Evolutionary conservation across 2,113 vertebrate species (phyloP), one percentile per base, ranked within the genome.

Genomic region (Ammodytes dubius): DNA sequence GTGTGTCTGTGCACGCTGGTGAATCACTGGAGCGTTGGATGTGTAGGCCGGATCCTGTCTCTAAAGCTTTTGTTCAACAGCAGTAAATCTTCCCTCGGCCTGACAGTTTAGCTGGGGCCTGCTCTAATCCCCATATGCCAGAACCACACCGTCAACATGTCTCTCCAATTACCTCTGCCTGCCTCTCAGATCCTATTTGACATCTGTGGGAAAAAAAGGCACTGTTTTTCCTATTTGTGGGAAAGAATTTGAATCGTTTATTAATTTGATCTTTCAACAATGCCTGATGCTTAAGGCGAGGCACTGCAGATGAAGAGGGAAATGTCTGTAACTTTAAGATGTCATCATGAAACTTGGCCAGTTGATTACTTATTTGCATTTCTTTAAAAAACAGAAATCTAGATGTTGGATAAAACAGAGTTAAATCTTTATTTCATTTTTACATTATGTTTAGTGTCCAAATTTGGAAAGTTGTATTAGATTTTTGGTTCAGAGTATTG

Each of bases 1-100:
- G 84, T n/a, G n/a, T 83, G 70, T 90, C 85, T 72, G 65, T 46
- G 60, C 53, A 52, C 5, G 46, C 77, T 72, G 87, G 91, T 91
- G 93, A 94, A 85, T 95, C 93, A 94, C 88, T 84, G 78, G 77
- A 78, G 58, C 14, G 73, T 79, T 74, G 82, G 82, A 78, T 84
- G 84, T 77, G 85, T 70, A 57, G 79, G 86, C 83, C 46, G 81
- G 79, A 87, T 86, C 80, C 88, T 70, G 81, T 70, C 88, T 90
- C 79, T 50, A 50, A 87, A 70, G 84, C 91, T 91, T 92, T 90
- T 93, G 86, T 91, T 89, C 65, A 64, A 49, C 81, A 47, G 82
- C 76, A 65, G 81, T 93, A 93, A 94, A 93, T 94, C 88, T 87
- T 84, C 71, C 75, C 70, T 60, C 72, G 39, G 66, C 77, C 68